Evolutionary conservation across 1,140 invertebrate genomes (phyloP).

Genomic region (Drosophila melanica): DNA sequence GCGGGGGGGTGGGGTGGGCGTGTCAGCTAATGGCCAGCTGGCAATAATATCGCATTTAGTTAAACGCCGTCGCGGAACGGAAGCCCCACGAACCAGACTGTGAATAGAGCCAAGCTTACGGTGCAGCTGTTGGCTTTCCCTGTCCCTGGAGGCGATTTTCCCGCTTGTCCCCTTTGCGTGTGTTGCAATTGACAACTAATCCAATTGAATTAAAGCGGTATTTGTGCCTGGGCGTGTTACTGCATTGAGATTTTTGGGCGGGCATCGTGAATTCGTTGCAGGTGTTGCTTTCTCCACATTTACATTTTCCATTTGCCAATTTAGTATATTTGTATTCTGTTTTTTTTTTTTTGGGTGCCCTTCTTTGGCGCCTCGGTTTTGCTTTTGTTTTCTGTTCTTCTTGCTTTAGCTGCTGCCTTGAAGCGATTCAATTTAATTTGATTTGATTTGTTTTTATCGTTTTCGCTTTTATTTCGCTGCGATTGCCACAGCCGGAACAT

Average conservation of each 20-base stretch:
- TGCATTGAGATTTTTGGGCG: not conserved
- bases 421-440: conserved; percentile 59
- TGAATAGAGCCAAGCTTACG: not conserved
- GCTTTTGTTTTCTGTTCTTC: not conserved
- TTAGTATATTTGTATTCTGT: not conserved
- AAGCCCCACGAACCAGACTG: conserved; percentile 47
- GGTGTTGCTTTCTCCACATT: conserved; percentile 51
- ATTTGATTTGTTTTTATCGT: conserved; percentile 44
- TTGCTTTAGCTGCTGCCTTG: conserved; percentile 45
- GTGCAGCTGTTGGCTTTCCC: not conserved
- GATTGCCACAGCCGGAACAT: conserved; percentile 57
- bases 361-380: too few species aligned
- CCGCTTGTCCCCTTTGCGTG: conserved; percentile 11
- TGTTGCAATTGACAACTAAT: conserved; percentile 62
- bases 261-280: conserved; percentile 4
- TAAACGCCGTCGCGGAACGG: conserved; percentile 51
- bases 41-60: conserved; percentile 67
- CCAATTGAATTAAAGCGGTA: conserved; percentile 76
- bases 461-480: conserved; percentile 33
- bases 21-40: conserved; percentile 32
- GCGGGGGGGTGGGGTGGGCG: not conserved
- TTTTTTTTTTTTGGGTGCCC: not conserved
- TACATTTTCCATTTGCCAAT: conserved; percentile 55
- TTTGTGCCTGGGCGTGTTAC: conserved; percentile 32
- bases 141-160: conserved; percentile 45